phyloP scores from a whole-genome alignment of 2,888 invertebrate species.

The Morpho achilles region DNA sequence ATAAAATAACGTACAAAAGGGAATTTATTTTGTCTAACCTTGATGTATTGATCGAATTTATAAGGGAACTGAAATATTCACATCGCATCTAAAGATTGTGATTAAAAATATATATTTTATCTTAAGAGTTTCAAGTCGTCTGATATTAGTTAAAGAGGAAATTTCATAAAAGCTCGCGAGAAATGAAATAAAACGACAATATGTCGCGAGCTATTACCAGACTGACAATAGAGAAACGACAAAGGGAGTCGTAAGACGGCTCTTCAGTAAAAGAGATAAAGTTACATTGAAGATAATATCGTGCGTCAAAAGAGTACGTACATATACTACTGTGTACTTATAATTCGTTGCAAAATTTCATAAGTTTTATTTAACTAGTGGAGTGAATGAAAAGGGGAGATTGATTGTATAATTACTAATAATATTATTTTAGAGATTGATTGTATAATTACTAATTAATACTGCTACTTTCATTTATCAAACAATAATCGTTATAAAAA shows the following conservation, averaged over 20 bases:
- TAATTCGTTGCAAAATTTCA: no score
- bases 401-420: no score
- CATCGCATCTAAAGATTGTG: no score
- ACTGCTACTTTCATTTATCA: no score
- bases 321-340: constrained; percentile 7
- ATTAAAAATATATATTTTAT: not conserved
- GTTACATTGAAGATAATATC: constrained; percentile 50
- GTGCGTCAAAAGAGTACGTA: constrained; percentile 25
- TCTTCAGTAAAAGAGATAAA: constrained; percentile 54
- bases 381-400: no score
- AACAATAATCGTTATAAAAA: no score
- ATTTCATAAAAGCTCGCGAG: constrained; percentile 54
- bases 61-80: not conserved
- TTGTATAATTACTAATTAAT: no score
- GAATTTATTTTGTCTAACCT: constrained; percentile 35
- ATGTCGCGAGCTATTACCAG: constrained; percentile 57
- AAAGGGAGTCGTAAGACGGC: constrained; percentile 61
- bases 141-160: constrained; percentile 41
- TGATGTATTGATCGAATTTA: constrained; percentile 4
- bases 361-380: no score
- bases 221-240: constrained; percentile 60
- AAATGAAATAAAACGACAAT: constrained; percentile 71
- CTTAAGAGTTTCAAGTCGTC: not conserved
- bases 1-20: constrained; percentile 53
- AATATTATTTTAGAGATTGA: no score